Base-by-base conservation (phyloP, 2,113 vertebrate genomes). In the Lepisosteus oculatus region DNA sequence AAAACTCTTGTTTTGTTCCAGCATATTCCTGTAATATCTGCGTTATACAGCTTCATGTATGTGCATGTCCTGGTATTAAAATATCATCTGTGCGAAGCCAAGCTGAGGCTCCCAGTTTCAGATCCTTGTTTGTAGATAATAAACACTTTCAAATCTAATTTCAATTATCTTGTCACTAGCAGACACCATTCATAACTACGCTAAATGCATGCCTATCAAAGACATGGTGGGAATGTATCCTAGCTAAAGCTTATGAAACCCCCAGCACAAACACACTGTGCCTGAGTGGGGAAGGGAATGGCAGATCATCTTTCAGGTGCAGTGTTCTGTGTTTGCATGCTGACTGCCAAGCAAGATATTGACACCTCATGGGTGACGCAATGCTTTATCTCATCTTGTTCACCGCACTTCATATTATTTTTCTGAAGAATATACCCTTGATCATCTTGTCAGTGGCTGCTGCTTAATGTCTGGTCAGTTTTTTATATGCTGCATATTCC, bases 121-220 rank as follows among this genome's bases (percentile, higher is more conserved):
- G 17, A 43, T 4, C 69, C 61, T 65, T 64, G 61, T 72, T 74
- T 77, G 79, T 75, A n/a, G 69, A 75, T 73, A 57, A 69, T 41
- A 76, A 47, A 7, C 42, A 68, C 13, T 64, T 65, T 55, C 55
- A 80, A 79, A 84, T 76, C 69, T 69, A 63, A 67, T 81, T 75
- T 72, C 59, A 72, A 67, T 7, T 17, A 73, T 76, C 43, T 56
- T 47, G 57, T 54, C 64, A 82, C 82, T 82, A 71, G 72, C 64
- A 69, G 62, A 61, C 72, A 55, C 69, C 72, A 75, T 79, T 79
- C 79, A 73, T 79, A 65, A 72, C 74, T 71, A 54, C 70, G 64
- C 64, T 66, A 67, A 51, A 67, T 80, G 68, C 51, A 70, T 47
- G 44, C 43, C 43, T 12, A n/a, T 15, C 7, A 61, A 6, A 66